Percentiles rank a stretch among this genome's conserved stretches.
Conservation (phyloP, 1,140 invertebrate genomes). For the Drosophila nasuta region DNA sequence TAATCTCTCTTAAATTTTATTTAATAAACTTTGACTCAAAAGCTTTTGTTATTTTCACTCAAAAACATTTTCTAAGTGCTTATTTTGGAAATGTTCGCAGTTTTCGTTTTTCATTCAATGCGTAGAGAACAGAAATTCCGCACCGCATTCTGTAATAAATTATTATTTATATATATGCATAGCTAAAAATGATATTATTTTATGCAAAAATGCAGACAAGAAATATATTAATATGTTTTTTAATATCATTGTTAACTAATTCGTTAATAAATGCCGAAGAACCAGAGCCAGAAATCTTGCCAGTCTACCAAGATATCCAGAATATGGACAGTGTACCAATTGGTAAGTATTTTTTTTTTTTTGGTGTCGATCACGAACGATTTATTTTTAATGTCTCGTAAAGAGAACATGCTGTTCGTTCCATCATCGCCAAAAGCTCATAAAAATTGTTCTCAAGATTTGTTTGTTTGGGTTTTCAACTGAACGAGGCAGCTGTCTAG, state of each 20-base stretch:
- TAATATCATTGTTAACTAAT: slow-evolving; percentile 27
- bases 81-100: slow-evolving; percentile 59
- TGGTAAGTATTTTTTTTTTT: slow-evolving; percentile 55
- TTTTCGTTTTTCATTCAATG: slow-evolving; percentile 48
- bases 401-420: slow-evolving; percentile 79
- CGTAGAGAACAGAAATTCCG: slow-evolving; percentile 28
- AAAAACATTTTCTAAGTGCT: slow-evolving; percentile 50
- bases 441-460: slow-evolving; percentile 72
- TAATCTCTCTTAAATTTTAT: slow-evolving; percentile 10
- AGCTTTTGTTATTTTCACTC: slow-evolving; percentile 70
- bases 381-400: slow-evolving; percentile 80
- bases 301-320: slow-evolving; percentile 46
- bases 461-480: slow-evolving; percentile 69
- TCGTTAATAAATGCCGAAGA: slow-evolving; percentile 11
- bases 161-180: slow-evolving; percentile 19
- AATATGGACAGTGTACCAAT: slow-evolving; percentile 61
- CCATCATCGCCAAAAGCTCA: slow-evolving; percentile 79
- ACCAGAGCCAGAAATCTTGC: slow-evolving; percentile 42
- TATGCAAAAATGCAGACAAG: slow-evolving; percentile 46
- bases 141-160: neutral
- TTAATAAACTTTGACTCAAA: slow-evolving; percentile 38
- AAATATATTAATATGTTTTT: slow-evolving; percentile 13
- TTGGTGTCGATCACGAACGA: slow-evolving; percentile 39
- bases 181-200: slow-evolving; percentile 24
- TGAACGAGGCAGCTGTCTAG: slow-evolving; percentile 15